phyloP scores from a whole-genome alignment of 2,113 vertebrate genomes.

The Chaenocephalus aceratus region DNA sequence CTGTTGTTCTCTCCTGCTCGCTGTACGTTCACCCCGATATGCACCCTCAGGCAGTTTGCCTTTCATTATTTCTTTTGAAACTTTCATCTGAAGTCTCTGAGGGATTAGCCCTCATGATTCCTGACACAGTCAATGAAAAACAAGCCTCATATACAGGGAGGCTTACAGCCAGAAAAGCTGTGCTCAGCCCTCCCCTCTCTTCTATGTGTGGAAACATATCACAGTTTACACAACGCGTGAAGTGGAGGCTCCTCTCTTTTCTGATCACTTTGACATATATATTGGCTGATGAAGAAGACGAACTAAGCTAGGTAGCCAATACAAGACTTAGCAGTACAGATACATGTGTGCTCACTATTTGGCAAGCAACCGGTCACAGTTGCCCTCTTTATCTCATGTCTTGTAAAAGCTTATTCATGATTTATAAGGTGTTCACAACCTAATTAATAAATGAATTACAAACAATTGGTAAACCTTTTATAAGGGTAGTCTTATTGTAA shows the following conservation, averaged over 20 bases:
- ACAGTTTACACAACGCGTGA: conserved; percentile 71
- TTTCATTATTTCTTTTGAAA: conserved; percentile 89
- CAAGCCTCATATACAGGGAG: conserved; percentile 84
- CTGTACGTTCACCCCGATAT: conserved; percentile 83
- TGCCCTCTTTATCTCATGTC: too few species aligned
- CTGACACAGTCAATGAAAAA: conserved; percentile 87
- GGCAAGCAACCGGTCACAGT: too few species aligned
- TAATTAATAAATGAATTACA: too few species aligned
- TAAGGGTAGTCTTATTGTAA: too few species aligned
- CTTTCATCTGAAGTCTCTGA: conserved; percentile 86
- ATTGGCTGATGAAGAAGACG: too few species aligned
- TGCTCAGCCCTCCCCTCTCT: conserved; percentile 56
- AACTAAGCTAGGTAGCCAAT: too few species aligned
- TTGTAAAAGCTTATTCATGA: too few species aligned
- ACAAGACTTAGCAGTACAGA: too few species aligned
- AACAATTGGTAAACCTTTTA: too few species aligned
- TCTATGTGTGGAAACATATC: conserved; percentile 66
- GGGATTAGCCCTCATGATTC: conserved; percentile 88
- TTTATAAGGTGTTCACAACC: too few species aligned
- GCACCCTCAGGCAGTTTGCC: conserved; percentile 83
- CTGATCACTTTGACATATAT: conserved; percentile 29
- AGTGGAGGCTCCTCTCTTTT: conserved; percentile 53
- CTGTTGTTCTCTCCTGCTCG: conserved; percentile 77
- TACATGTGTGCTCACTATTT: too few species aligned
- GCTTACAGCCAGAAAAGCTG: conserved; percentile 76